Evolutionary conservation across 2,113 vertebrate genomes (phyloP).

Genomic region (Morone saxatilis): DNA sequence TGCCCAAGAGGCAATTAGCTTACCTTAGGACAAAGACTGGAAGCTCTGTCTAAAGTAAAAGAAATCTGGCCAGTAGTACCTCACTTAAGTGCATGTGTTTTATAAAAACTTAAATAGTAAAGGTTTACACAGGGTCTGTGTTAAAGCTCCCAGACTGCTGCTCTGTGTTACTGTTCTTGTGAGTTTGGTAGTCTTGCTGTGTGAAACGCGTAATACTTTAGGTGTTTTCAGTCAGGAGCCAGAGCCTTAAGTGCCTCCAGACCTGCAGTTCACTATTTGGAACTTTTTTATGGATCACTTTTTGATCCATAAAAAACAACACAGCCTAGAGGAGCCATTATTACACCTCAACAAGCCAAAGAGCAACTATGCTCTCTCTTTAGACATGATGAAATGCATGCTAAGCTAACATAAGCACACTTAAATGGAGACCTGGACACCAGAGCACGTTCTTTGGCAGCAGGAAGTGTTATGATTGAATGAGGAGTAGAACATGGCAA

Average conservation of each 20-base stretch:
- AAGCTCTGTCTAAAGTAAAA: not conserved
- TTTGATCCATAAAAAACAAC: conserved; percentile 51
- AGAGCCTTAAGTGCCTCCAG: conserved; percentile 62
- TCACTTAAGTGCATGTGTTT: too few species aligned
- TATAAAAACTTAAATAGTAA: not conserved
- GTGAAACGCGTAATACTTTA: conserved; percentile 6
- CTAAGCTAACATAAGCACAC: conserved; percentile 53
- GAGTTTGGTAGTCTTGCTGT: conserved; percentile 6
- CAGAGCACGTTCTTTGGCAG: conserved; percentile 32
- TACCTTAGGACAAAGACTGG: not conserved
- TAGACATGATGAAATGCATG: conserved; percentile 46
- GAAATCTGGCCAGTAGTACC: not conserved
- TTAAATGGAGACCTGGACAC: conserved; percentile 45
- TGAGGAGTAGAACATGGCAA: conserved; percentile 12
- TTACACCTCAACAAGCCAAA: conserved; percentile 43
- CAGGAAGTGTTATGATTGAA: conserved; percentile 48
- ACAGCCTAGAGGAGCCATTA: conserved; percentile 41
- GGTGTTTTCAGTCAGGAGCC: conserved; percentile 50
- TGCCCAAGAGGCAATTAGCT: not conserved
- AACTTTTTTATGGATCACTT: conserved; percentile 40
- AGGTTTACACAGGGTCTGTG: not conserved
- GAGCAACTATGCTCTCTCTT: conserved; percentile 37
- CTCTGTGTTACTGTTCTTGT: conserved; percentile 1
- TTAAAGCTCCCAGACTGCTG: conserved; percentile 15
- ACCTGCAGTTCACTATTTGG: conserved; percentile 47